Conservation (phyloP, 2,113 vertebrate genomes). For the Polyodon spathula region DNA sequence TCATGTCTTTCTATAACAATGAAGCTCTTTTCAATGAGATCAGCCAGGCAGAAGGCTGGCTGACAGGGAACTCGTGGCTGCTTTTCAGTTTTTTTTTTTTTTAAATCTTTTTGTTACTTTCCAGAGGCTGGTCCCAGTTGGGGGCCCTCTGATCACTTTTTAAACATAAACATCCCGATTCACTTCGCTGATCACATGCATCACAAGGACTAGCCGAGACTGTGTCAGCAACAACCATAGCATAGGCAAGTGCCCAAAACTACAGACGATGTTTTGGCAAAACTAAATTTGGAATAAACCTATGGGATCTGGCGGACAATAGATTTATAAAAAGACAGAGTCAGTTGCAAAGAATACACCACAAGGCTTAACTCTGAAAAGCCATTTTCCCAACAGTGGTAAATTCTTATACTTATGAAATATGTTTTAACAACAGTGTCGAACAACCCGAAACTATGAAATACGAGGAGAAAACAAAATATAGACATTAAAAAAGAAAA, state of each 20-base stretch:
- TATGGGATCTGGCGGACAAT: too few species aligned
- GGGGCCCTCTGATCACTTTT: slow-evolving; percentile 29
- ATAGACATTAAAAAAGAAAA: neutral
- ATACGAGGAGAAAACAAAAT: neutral
- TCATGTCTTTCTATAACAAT: slow-evolving; percentile 60
- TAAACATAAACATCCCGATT: slow-evolving; percentile 28
- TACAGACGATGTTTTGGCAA: too few species aligned
- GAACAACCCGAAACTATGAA: too few species aligned
- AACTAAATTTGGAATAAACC: too few species aligned
- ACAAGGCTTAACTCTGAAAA: too few species aligned
- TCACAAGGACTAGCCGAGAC: slow-evolving; percentile 48
- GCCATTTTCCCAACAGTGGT: too few species aligned
- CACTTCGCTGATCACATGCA: slow-evolving; percentile 46
- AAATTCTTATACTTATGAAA: too few species aligned
- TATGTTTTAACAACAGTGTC: too few species aligned
- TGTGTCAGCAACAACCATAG: too few species aligned
- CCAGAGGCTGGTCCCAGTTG: slow-evolving; percentile 30
- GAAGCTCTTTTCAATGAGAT: slow-evolving; percentile 61
- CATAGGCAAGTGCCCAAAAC: too few species aligned
- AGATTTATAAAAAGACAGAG: too few species aligned
- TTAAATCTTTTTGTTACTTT: slow-evolving; percentile 37
- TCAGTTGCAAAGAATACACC: too few species aligned
- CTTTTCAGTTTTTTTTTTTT: slow-evolving; percentile 54
- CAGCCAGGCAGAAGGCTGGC: slow-evolving; percentile 65
- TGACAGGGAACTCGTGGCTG: slow-evolving; percentile 78